Conservation (phyloP, 2,888 invertebrate species). For the Lissonota sp. region DNA sequence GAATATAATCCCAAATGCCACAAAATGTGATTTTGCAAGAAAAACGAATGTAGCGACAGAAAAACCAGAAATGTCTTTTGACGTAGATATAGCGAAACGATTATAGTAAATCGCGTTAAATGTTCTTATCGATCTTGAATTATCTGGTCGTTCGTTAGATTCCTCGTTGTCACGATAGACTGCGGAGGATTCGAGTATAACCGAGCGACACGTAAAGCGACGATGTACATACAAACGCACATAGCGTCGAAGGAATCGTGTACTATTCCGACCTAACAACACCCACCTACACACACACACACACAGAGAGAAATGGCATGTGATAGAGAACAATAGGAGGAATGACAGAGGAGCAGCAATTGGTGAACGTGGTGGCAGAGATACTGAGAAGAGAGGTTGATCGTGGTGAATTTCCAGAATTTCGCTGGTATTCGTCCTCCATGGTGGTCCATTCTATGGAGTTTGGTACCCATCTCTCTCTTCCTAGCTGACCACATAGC, state of each 20-base stretch:
- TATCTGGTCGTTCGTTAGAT: conserved; percentile 55
- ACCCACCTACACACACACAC: not conserved
- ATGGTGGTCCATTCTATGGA: conserved; percentile 53
- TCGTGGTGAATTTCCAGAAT: conserved; percentile 64
- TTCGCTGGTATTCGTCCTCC: conserved; percentile 56
- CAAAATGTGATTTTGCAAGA: too few species aligned
- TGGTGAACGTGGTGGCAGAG: conserved; percentile 34
- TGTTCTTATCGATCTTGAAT: conserved; percentile 43
- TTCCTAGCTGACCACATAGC: conserved; percentile 67
- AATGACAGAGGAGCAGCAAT: conserved; percentile 30
- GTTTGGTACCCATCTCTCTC: conserved; percentile 52
- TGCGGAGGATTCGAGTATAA: conserved; percentile 42
- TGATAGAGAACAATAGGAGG: conserved; percentile 45
- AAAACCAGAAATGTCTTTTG: too few species aligned
- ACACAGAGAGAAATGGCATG: not conserved
- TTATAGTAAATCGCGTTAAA: too few species aligned
- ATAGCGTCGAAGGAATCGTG: conserved; percentile 59
- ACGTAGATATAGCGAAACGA: too few species aligned
- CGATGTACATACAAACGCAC: conserved; percentile 48
- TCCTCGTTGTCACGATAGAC: conserved; percentile 52
- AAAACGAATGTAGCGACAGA: too few species aligned
- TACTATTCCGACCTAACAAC: conserved; percentile 48
- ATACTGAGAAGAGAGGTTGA: conserved; percentile 35
- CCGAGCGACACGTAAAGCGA: conserved; percentile 41
- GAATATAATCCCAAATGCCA: too few species aligned